phyloP scores from a whole-genome alignment of 2,888 invertebrate genomes.

The Branchellion lobata region DNA sequence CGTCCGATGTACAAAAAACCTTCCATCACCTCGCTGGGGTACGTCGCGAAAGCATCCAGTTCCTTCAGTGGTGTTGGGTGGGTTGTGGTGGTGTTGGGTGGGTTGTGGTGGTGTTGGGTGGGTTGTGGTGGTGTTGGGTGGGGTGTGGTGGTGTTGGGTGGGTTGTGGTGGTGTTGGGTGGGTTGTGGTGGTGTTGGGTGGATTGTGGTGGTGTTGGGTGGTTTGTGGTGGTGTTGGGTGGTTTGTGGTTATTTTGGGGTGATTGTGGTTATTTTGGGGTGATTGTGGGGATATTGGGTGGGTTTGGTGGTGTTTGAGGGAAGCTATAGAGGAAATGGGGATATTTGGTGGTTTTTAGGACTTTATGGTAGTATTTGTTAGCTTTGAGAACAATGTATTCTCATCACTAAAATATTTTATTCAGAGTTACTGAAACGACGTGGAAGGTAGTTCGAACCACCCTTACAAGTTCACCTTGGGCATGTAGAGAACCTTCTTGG shows the following conservation, averaged over 20 bases:
- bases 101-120: not conserved
- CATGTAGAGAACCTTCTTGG: slow-evolving; percentile 62
- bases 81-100: not conserved
- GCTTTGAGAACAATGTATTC: no score
- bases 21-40: slow-evolving; percentile 60
- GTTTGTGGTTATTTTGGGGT: not conserved
- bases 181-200: not conserved
- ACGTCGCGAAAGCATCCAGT: slow-evolving; percentile 60
- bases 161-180: not conserved
- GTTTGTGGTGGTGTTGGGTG: not conserved
- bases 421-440: no score
- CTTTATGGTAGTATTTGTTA: no score
- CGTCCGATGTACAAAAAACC: slow-evolving; percentile 60
- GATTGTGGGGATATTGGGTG: not conserved
- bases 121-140: not conserved
- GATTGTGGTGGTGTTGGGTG: not conserved
- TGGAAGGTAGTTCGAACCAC: no score
- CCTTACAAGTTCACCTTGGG: no score
- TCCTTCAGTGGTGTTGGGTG: slow-evolving; percentile 54
- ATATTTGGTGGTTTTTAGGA: no score
- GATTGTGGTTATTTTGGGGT: not conserved
- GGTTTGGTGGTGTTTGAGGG: no score
- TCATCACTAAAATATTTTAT: no score
- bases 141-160: not conserved
- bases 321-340: no score